Evolutionary conservation across 2,888 invertebrate species (phyloP), one percentile per base, ranked within the genome.

Genomic region (Ariolimax columbianus): DNA sequence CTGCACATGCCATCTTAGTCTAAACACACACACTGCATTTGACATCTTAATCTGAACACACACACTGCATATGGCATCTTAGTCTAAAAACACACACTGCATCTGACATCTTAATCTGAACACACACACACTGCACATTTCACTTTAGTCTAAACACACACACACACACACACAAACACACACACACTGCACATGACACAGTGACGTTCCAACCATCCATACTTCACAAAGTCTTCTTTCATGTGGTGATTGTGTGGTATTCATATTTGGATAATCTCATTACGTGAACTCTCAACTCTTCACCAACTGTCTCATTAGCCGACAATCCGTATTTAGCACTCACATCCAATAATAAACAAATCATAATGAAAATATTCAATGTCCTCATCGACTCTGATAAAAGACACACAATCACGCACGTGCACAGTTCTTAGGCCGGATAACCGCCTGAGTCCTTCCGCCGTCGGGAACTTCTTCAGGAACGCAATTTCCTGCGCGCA

Each of bases 361-460:
- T 70, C 77, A 83, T 83, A 83, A 83, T 78, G 70, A 77, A 83
- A 83, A 77, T 78, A 78, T 70, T 26, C 68, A 47, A 33, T 40
- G 51, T 36, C 70, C 38, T 72, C 70, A 51, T 84, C 84, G 43
- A 36, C 68, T 17, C 70, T 33, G 83, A 80, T 79, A 73, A 83
- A 84, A 63, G 55, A 78, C 79, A 51, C 55, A 73, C 84, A 84
- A 80, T 84, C 84, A 84, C 84, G 84, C 84, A 79, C 80, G 55
- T 63, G 43, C 73, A 36, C 40, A 59, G 72, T 77, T 79, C 79
- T 84, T 84, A 73, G 84, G 51, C 84, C 79, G 84, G 79, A 84
- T 79, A 84, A 79, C 84, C 84, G 84, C 84, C 84, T 26, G 73
- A 84, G 79, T 84, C 79, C 84, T 84, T 84, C 84, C 84, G 84